Evolutionary conservation across 2,888 invertebrate species (phyloP).

Genomic region (Callyntrura guangdongensis): DNA sequence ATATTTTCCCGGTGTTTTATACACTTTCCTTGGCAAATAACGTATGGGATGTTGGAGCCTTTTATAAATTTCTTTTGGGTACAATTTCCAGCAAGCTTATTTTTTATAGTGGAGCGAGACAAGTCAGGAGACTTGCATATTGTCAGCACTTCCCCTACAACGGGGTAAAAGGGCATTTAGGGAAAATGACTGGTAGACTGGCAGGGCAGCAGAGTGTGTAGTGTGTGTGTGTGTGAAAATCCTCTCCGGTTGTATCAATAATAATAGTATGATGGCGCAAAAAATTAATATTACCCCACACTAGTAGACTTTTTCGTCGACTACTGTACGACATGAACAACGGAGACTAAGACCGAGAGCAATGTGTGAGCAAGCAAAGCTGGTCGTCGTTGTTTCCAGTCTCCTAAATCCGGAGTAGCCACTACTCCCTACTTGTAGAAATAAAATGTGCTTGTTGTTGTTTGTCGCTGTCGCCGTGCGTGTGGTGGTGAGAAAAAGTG

Average conservation of each 20-base stretch:
- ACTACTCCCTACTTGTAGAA: not conserved
- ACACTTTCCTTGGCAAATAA: not conserved
- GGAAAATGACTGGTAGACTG: conserved; percentile 33
- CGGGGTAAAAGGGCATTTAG: too few species aligned
- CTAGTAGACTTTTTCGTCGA: too few species aligned
- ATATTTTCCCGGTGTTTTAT: conserved; percentile 10
- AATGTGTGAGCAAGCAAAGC: too few species aligned
- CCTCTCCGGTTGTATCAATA: too few species aligned
- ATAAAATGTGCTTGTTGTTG: not conserved
- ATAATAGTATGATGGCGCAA: not conserved
- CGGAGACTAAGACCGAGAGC: too few species aligned
- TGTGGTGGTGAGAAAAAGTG: conserved; percentile 40
- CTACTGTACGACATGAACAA: not conserved
- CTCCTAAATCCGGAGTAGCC: not conserved
- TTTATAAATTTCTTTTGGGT: conserved; percentile 1
- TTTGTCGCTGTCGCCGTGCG: conserved; percentile 7
- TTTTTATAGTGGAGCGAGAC: not conserved
- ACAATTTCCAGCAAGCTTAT: not conserved
- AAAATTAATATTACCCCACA: too few species aligned
- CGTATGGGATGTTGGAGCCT: not conserved
- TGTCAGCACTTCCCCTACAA: too few species aligned
- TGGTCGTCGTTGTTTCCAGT: too few species aligned
- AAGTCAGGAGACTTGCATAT: not conserved
- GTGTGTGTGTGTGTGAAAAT: too few species aligned
- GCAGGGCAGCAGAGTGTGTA: not conserved